Conservation (phyloP, 2,113 vertebrate species). For the Tragelaphus strepsiceros region DNA sequence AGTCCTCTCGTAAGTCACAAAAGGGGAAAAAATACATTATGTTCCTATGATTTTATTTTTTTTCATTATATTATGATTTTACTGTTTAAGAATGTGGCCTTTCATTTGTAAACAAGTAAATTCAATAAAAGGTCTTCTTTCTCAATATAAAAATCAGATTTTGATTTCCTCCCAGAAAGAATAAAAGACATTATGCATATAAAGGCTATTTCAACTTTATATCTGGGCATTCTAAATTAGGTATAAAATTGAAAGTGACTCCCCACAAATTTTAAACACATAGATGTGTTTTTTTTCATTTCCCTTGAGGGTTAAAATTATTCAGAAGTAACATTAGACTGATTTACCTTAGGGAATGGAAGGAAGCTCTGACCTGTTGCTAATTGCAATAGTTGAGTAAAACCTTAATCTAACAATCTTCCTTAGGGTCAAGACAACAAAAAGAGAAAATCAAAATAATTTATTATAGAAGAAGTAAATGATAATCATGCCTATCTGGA, state of each 20-base stretch:
- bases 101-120: constrained; percentile 34
- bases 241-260: neutral
- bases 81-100: neutral
- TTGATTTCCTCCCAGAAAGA: constrained; percentile 4
- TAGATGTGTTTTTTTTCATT: neutral
- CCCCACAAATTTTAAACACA: neutral
- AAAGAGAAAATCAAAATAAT: neutral
- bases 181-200: neutral
- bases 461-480: neutral
- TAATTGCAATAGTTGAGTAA: neutral
- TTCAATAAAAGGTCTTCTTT: constrained; percentile 12
- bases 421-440: neutral
- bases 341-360: neutral
- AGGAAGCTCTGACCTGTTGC: constrained; percentile 25
- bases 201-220: constrained; percentile 1
- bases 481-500: neutral
- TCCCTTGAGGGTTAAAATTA: constrained; percentile 35
- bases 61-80: neutral
- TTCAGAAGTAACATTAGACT: neutral
- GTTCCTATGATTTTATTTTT: neutral
- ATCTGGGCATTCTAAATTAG: neutral
- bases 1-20: neutral
- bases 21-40: neutral
- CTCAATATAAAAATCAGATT: constrained; percentile 35
- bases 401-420: neutral